Evolutionary conservation across 1,140 invertebrate species (phyloP).

Genomic region (Lepidostoma basale): DNA sequence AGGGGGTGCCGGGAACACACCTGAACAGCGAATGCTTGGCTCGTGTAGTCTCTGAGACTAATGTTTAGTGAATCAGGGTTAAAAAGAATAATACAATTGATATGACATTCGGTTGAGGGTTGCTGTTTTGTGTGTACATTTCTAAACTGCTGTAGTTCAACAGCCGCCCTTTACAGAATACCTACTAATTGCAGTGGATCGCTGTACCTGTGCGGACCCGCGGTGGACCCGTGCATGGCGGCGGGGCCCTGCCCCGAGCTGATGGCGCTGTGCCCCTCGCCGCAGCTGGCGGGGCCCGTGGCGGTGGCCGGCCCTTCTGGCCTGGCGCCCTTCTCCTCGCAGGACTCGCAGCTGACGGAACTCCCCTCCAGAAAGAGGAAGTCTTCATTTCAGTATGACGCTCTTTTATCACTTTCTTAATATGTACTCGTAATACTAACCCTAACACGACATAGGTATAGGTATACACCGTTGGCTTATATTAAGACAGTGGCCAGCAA

Average conservation of each 20-base stretch:
- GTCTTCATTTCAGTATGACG: conserved; percentile 8
- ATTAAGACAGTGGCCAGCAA: too few species aligned
- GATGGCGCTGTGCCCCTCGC: background rate
- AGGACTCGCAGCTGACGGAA: background rate
- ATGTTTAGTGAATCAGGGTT: background rate
- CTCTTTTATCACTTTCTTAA: background rate
- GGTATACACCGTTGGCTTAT: too few species aligned
- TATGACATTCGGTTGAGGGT: background rate
- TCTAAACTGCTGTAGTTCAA: too few species aligned
- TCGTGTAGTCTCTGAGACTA: background rate
- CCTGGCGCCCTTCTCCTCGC: background rate
- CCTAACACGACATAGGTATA: too few species aligned
- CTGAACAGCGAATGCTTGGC: background rate
- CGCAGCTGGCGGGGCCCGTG: background rate
- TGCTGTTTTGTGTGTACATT: background rate
- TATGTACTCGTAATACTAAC: too few species aligned
- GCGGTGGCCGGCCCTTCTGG: background rate
- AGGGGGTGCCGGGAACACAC: background rate
- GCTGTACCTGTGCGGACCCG: background rate
- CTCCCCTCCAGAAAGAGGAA: conserved; percentile 3
- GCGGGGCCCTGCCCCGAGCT: background rate
- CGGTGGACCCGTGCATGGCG: background rate
- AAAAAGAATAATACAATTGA: background rate
- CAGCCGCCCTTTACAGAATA: background rate
- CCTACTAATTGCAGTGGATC: background rate